These are phyloP conservation scores for Tetramorium bicarinatum DNA, from an alignment of 2,888 invertebrate species.

Conservation along the genomic window DNA sequence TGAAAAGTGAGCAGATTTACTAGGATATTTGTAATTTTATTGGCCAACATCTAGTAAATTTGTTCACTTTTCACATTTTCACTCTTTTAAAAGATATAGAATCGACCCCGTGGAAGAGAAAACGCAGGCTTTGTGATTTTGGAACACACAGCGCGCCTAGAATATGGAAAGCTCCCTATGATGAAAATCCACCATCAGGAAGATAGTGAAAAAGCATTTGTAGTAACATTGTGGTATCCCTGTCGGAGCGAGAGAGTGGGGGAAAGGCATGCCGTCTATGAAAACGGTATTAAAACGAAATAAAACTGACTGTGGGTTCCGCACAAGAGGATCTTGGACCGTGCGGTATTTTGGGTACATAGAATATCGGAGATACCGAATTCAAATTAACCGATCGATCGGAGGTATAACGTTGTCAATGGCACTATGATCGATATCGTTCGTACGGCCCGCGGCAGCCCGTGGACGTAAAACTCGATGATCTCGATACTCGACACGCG, in stretches of 20 bases:
- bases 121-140: too few relatives aligned
- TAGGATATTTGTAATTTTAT: too few relatives aligned
- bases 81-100: too few relatives aligned
- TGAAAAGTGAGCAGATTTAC: too few relatives aligned
- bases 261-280: conserved; percentile 73
- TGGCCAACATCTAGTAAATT: too few relatives aligned
- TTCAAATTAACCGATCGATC: conserved; percentile 57
- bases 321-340: conserved; percentile 57
- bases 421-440: conserved; percentile 65
- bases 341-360: conserved; percentile 69
- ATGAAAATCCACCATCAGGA: too few relatives aligned
- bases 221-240: conserved; percentile 63
- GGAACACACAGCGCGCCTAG: too few relatives aligned
- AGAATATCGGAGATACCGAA: conserved; percentile 39
- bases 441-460: conserved; percentile 57
- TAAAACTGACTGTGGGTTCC: conserved; percentile 63
- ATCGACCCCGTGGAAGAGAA: too few relatives aligned
- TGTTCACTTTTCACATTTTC: too few relatives aligned
- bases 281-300: conserved; percentile 74
- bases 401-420: conserved; percentile 40
- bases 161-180: too few relatives aligned
- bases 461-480: conserved; percentile 59
- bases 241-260: conserved; percentile 28
- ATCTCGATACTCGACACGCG: conserved; percentile 57
- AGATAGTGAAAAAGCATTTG: conserved; percentile 55